Evolutionary conservation across 2,113 vertebrate genomes (phyloP), one percentile per base, ranked within the genome.

Genomic region (Enhydra lutris): DNA sequence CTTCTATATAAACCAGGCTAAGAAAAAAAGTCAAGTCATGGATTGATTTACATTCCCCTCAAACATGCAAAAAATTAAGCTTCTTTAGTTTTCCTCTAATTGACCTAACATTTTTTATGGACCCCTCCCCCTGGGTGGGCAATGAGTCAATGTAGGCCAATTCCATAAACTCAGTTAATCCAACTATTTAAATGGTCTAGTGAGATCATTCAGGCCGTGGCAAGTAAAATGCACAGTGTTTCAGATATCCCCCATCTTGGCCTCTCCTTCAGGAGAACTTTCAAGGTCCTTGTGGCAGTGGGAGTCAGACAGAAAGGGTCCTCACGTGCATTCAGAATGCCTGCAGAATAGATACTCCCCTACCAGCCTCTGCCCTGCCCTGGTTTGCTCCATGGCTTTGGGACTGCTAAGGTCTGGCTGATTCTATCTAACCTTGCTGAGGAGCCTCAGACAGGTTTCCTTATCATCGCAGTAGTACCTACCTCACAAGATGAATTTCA

Each of bases 321-420:
- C 20, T 82, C 6, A 31, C 0, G 3, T 13, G 7, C 5, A 0
- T 26, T 15, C 7, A 20, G 83, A 91, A 6, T 13, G 4, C 7
- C 0, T 23, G 20, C 7, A 20, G 83, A 92, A 42, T 84, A 83
- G 69, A 34, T 36, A 5, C 13, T 74, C 34, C 10, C 31, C 12
- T 1, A 24, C 34, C 15, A 1, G 29, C 23, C 45, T 79, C 31
- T 59, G 29, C 31, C 45, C 23, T 89, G 73, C 13, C 5, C 63
- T 69, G 42, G 15, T 74, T 71, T 59, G 42, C 1, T 59, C 39
- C 18, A 20, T 63, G 45, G 42, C 7, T 29, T 42, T 13, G 26
- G 74, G 55, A 81, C 14, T 71, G 18, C 76, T 63, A n/a, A 57
- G 17, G 29, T 85, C 74, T 57, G 42, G 7, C 57, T 50, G 21